These are phyloP conservation scores for Rhinolophus ferrumequinum DNA, from an alignment of 2,113 vertebrate species.

Conservation along the genomic window DNA sequence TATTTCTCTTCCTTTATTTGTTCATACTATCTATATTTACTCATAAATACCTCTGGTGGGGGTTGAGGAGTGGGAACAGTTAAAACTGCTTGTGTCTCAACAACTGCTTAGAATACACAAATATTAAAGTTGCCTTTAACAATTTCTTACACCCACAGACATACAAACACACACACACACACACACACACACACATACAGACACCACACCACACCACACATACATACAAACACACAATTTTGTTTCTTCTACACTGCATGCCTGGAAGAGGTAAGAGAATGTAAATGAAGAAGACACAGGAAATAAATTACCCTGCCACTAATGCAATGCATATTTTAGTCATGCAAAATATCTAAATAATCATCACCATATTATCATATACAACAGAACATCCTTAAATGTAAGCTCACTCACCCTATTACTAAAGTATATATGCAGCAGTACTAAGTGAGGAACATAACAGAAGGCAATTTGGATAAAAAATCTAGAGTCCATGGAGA, in stretches of 20 bases:
- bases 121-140: not conserved
- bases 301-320: not conserved
- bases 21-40: not conserved
- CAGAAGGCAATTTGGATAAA: not conserved
- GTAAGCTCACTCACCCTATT: not conserved
- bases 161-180: not conserved
- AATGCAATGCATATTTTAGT: not conserved
- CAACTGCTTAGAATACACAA: not conserved
- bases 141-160: not conserved
- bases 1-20: not conserved
- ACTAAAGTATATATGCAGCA: not conserved
- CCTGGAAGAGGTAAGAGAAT: not conserved
- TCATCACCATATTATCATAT: not conserved
- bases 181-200: not conserved
- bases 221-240: not conserved
- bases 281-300: not conserved
- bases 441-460: not conserved
- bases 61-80: accelerated
- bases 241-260: not conserved
- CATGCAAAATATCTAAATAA: not conserved
- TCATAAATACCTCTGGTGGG: not conserved
- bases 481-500: not conserved
- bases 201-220: not conserved
- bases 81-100: not conserved
- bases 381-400: not conserved